Percentiles rank a stretch among this genome's conserved stretches.
Conservation (phyloP, 2,888 invertebrate species). For the Elmis aenea region DNA sequence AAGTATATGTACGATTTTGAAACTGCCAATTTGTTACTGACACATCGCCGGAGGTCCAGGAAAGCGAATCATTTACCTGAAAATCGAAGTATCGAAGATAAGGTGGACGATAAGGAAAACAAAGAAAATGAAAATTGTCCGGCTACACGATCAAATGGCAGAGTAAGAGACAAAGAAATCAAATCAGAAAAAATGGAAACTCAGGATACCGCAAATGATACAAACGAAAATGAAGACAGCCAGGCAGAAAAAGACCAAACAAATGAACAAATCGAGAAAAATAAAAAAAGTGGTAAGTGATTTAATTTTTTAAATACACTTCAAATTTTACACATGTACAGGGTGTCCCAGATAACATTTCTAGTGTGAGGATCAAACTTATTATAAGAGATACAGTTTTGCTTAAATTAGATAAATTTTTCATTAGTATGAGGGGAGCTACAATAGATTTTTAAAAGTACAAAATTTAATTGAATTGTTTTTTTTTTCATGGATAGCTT, state of each 20-base stretch:
- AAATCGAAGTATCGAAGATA: conserved; percentile 9
- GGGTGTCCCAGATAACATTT: no score
- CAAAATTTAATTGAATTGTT: no score
- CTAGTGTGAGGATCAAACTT: no score
- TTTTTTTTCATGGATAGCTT: no score
- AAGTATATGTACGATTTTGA: conserved; percentile 40
- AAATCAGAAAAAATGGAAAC: conserved; percentile 18
- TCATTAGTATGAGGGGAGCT: no score
- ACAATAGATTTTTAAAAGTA: no score
- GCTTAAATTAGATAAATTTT: no score
- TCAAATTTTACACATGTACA: no score
- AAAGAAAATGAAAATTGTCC: conserved; percentile 16
- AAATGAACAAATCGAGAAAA: conserved; percentile 2
- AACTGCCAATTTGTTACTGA: conserved; percentile 26
- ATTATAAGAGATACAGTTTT: no score
- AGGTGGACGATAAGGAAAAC: no score
- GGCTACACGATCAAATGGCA: conserved; percentile 25
- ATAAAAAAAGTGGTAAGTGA: conserved; percentile 1
- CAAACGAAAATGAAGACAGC: conserved; percentile 3
- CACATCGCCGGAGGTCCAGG: conserved; percentile 16
- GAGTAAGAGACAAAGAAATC: conserved; percentile 18
- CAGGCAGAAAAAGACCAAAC: conserved; percentile 5
- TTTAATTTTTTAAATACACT: background rate
- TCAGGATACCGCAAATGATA: conserved; percentile 9
- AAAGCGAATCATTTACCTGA: conserved; percentile 9